A percentile compares a stretch with the other conserved stretches of the same genome.
Conservation (phyloP, 2,888 invertebrate genomes). For the Nemotelus nigrinus region DNA sequence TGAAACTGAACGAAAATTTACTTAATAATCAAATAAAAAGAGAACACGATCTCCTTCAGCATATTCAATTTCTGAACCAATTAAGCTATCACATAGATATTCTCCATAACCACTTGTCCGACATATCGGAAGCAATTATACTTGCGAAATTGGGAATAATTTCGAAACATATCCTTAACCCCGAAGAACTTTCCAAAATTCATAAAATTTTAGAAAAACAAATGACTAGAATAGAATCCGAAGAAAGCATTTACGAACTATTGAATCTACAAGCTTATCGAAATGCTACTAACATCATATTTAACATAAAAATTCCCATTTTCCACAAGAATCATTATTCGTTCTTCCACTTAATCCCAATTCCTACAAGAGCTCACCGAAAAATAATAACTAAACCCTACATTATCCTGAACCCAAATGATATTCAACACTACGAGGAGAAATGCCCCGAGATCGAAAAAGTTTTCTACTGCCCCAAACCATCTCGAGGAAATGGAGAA, state of each 20-base stretch:
- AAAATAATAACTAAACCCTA: slow-evolving; percentile 30
- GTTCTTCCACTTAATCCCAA: slow-evolving; percentile 32
- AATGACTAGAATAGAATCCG: slow-evolving; percentile 30
- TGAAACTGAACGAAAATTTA: background rate
- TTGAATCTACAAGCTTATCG: slow-evolving; percentile 17
- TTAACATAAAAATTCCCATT: slow-evolving; percentile 35
- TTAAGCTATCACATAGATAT: slow-evolving; percentile 37
- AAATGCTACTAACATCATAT: slow-evolving; percentile 34
- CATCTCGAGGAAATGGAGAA: no score
- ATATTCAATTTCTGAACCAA: slow-evolving; percentile 35
- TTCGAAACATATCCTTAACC: slow-evolving; percentile 42
- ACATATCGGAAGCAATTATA: slow-evolving; percentile 43
- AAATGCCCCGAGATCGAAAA: slow-evolving; percentile 17
- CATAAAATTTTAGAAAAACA: slow-evolving; percentile 16
- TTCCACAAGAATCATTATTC: slow-evolving; percentile 10
- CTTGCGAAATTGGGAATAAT: slow-evolving; percentile 43
- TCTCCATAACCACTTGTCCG: slow-evolving; percentile 33
- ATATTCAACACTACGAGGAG: slow-evolving; percentile 28
- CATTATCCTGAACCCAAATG: slow-evolving; percentile 6
- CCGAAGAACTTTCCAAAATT: slow-evolving; percentile 35
- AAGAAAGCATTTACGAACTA: slow-evolving; percentile 39
- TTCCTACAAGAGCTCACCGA: slow-evolving; percentile 19
- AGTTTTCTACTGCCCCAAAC: no score
- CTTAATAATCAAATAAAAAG: slow-evolving; percentile 22
- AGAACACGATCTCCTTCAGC: background rate